Evolutionary conservation across 1,140 invertebrate species (phyloP), one percentile per base, ranked within the genome.

Genomic region (Venturia canescens): DNA sequence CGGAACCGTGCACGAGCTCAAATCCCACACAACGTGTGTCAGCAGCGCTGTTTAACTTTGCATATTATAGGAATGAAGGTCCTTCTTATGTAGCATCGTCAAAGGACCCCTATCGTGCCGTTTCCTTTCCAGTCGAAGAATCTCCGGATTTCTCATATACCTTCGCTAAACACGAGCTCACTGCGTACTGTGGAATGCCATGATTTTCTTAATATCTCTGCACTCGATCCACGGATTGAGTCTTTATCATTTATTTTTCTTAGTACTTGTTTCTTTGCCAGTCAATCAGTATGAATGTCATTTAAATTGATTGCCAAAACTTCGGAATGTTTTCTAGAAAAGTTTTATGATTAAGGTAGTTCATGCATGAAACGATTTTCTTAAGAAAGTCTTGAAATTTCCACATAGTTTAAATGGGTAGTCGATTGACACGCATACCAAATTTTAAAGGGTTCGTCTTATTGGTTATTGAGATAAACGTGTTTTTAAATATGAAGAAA

Each of bases 1-100:
- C 16, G 21, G 75, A 77, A 60, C 63, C 75, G 74, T 66, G 75
- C 53, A 1, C n/a, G 31, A 31, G 72, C 53, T 29, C 18, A 5
- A 26, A 48, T 13, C n/a, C 26, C 53, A 23, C 13, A 77, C 57
- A 77, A 66, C 75, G 48, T 44, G 75, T 77, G 75, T 77, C 75
- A 77, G 66, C 75, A 60, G 44, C 57, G 75, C 75, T 57, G 31
- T 77, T 77, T 57, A 60, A 77, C 75, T 77, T 77, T 77, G 57
- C 75, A 77, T 77, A 77, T 63, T 77, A 63, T 77, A 77, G 75
- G 75, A 77, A 66, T 34, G 31, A 38, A 77, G n/a, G 21, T 1
- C 23, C 31, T 50, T 29, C 27, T 63, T 1, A 11, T 44, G 13
- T 60, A 44, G 26, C 16, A 21, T 77, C 60, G 53, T 63, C 44